phyloP scores from a whole-genome alignment of 2,797 vertebrate genomes.

The Nyctibius grandis region DNA sequence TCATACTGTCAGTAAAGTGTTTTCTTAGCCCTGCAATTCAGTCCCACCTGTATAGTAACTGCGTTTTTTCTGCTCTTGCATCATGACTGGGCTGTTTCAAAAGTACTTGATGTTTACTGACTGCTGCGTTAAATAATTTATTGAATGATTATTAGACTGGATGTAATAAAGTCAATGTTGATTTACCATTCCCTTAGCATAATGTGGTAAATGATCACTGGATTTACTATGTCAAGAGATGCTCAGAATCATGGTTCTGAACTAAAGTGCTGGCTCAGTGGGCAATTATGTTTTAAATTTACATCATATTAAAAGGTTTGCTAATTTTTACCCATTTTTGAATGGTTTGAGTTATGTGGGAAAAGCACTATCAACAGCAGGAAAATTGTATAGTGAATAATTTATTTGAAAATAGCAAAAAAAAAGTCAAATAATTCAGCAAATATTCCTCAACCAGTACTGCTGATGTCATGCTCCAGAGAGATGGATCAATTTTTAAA shows the following conservation, averaged over 20 bases:
- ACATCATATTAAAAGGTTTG: not conserved
- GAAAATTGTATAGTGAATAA: constrained; percentile 4
- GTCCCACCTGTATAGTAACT: not conserved
- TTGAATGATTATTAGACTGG: not conserved
- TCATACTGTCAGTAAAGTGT: not conserved
- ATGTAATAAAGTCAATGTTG: not conserved
- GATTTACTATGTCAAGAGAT: not conserved
- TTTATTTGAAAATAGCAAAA: constrained; percentile 22
- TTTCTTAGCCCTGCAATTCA: not conserved
- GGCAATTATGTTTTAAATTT: not conserved
- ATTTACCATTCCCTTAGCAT: constrained; percentile 20
- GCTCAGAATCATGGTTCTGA: not conserved
- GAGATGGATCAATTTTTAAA: constrained; percentile 17
- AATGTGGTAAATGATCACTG: not conserved
- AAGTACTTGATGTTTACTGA: not conserved
- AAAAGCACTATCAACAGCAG: not conserved
- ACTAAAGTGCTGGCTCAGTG: not conserved
- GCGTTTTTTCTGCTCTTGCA: not conserved
- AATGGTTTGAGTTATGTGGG: not conserved
- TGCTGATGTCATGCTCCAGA: not conserved
- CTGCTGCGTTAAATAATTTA: constrained; percentile 21
- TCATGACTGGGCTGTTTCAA: not conserved
- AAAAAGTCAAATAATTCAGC: constrained; percentile 24
- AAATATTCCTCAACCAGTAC: not conserved
- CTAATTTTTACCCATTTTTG: not conserved